Evolutionary conservation across 2,797 vertebrate species (phyloP).

Genomic region (Poeciliopsis paucimaculata): DNA sequence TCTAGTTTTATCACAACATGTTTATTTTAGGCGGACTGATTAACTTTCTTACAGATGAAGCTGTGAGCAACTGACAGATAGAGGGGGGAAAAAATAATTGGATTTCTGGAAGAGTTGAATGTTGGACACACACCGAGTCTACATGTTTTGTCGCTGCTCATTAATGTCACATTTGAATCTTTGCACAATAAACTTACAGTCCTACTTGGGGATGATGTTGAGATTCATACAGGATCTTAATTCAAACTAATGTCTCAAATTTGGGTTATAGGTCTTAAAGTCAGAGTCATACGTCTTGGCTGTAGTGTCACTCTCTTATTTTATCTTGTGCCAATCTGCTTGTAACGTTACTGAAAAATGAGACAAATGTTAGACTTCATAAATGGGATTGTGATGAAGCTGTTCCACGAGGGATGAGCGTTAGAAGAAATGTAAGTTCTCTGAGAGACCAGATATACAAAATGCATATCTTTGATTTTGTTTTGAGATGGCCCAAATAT

Average conservation of each 20-base stretch:
- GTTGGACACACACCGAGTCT: not conserved
- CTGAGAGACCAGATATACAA: not conserved
- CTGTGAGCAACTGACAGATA: not conserved
- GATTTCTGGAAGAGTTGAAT: not conserved
- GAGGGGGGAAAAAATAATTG: not conserved
- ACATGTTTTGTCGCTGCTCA: not conserved
- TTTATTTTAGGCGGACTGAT: constrained; percentile 3
- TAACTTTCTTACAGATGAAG: not conserved
- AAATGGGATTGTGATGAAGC: not conserved
- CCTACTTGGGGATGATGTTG: not conserved
- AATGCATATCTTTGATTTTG: not conserved
- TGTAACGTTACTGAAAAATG: not conserved
- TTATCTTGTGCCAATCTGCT: not conserved
- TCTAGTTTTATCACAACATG: not conserved
- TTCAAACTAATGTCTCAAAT: not conserved
- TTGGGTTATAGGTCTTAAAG: not conserved
- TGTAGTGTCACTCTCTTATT: not conserved
- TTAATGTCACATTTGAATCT: not conserved
- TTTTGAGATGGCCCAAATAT: not conserved
- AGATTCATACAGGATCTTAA: not conserved
- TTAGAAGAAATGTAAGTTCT: not conserved
- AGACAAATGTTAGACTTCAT: not conserved
- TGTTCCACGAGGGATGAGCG: not conserved
- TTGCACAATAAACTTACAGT: not conserved
- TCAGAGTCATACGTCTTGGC: not conserved